A percentile compares a stretch with the other conserved stretches of the same genome.
phyloP scores from a whole-genome alignment of 2,888 invertebrate species.

The Lepidocyrtinus sp. region DNA sequence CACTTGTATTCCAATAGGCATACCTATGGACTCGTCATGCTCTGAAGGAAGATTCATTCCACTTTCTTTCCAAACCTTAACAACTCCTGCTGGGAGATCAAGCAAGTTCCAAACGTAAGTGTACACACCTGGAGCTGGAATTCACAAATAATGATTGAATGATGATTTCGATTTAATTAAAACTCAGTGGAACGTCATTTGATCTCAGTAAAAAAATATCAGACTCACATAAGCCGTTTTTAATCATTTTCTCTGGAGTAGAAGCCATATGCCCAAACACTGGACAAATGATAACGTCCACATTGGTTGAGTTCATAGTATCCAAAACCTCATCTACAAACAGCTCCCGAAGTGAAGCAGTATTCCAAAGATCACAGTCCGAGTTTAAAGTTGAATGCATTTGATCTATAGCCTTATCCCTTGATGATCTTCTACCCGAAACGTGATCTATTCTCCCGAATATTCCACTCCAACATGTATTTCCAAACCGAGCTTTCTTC shows the following conservation, averaged over 20 bases:
- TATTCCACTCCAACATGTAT: slow-evolving; percentile 31
- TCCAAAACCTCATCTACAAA: slow-evolving; percentile 53
- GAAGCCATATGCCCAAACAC: slow-evolving; percentile 44
- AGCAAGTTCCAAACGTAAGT: slow-evolving; percentile 51
- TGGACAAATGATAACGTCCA: slow-evolving; percentile 61
- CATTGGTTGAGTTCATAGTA: slow-evolving; percentile 49
- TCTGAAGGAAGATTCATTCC: slow-evolving; percentile 18
- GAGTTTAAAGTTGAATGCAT: slow-evolving; percentile 39
- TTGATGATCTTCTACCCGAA: slow-evolving; percentile 40
- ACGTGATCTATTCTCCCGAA: slow-evolving; percentile 32
- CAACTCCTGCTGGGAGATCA: slow-evolving; percentile 55
- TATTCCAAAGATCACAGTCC: slow-evolving; percentile 51
- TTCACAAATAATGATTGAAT: background rate
- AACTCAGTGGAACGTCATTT: too few species aligned
- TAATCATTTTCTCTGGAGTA: slow-evolving; percentile 27
- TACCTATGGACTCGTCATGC: too few species aligned
- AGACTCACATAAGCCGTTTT: slow-evolving; percentile 37
- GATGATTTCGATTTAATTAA: too few species aligned
- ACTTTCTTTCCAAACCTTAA: slow-evolving; percentile 44
- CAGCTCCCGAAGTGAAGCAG: slow-evolving; percentile 46
- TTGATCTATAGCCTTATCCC: slow-evolving; percentile 39
- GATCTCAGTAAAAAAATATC: too few species aligned
- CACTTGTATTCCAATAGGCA: slow-evolving; percentile 33
- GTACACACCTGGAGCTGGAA: slow-evolving; percentile 26
- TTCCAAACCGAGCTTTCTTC: background rate